Evolutionary conservation across 1,140 invertebrate species (phyloP).

Genomic region (Papilio polyxenes): DNA sequence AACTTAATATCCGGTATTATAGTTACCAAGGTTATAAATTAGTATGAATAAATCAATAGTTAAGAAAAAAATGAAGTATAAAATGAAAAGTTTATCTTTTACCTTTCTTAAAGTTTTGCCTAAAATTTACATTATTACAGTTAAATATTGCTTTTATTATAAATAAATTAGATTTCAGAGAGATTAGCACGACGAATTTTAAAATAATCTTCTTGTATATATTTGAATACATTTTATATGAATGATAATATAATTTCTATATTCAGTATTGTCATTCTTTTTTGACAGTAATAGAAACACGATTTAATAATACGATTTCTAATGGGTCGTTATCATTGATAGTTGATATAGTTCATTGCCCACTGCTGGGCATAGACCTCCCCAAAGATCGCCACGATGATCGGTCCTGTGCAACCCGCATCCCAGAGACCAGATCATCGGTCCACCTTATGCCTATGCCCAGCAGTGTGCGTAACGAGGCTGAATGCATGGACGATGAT

Average conservation of each 20-base stretch:
- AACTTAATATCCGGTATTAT: background rate
- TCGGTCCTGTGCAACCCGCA: too few species aligned
- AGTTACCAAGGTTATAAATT: constrained; percentile 4
- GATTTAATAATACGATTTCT: background rate
- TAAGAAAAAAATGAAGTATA: background rate
- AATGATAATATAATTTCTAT: background rate
- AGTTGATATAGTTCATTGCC: background rate
- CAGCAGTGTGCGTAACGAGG: too few species aligned
- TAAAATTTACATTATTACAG: constrained; percentile 22
- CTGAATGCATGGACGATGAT: too few species aligned
- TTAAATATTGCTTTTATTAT: constrained; percentile 28
- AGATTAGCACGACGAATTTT: background rate
- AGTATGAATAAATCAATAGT: background rate
- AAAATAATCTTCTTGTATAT: constrained; percentile 16
- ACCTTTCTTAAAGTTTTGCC: background rate
- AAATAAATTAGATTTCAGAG: constrained; percentile 17
- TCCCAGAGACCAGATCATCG: too few species aligned
- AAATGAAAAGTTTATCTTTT: background rate
- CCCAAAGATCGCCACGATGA: too few species aligned
- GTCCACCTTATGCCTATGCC: too few species aligned
- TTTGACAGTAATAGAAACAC: constrained; percentile 23
- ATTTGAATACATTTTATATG: constrained; percentile 6
- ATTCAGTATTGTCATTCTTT: constrained; percentile 1
- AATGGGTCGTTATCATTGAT: background rate
- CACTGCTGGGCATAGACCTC: too few species aligned